Conservation (phyloP, 2,797 vertebrate species). For the Eptatretus atami region DNA sequence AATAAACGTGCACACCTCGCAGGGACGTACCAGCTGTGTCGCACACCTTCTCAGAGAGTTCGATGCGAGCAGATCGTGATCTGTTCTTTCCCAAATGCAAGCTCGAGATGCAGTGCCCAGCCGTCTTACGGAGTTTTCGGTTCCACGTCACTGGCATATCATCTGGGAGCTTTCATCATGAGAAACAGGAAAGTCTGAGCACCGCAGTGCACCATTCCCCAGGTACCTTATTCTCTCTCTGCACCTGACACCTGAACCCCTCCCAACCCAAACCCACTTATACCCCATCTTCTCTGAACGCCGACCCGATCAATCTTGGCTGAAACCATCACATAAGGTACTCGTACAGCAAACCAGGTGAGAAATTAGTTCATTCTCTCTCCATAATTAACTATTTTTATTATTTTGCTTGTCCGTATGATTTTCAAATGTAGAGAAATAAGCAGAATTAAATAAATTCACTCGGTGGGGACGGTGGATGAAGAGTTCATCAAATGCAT, state of each 20-base stretch:
- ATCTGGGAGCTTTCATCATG: slow-evolving; percentile 1
- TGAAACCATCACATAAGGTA: too few relatives aligned
- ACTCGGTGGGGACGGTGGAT: too few relatives aligned
- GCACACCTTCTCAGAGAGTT: slow-evolving; percentile 1
- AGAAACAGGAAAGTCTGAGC: background rate
- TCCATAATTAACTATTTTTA: too few relatives aligned
- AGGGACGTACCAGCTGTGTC: background rate
- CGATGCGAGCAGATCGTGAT: background rate
- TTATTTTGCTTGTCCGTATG: too few relatives aligned
- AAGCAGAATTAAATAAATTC: too few relatives aligned
- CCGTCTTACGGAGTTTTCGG: background rate
- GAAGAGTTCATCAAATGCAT: too few relatives aligned
- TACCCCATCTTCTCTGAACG: too few relatives aligned
- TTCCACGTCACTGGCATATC: background rate
- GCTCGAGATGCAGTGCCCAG: background rate
- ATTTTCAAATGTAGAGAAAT: too few relatives aligned
- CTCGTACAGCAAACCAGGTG: too few relatives aligned
- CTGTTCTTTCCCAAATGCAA: background rate
- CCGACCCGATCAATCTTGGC: too few relatives aligned
- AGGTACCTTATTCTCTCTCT: background rate
- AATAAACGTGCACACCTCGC: too few relatives aligned
- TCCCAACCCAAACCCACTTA: background rate
- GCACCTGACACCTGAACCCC: background rate
- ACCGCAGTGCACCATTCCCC: background rate
- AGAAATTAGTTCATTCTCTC: too few relatives aligned